Percentiles rank a stretch among this genome's conserved stretches.
phyloP scores from a whole-genome alignment of 2,888 invertebrate genomes.

The Oxytorus armatus region DNA sequence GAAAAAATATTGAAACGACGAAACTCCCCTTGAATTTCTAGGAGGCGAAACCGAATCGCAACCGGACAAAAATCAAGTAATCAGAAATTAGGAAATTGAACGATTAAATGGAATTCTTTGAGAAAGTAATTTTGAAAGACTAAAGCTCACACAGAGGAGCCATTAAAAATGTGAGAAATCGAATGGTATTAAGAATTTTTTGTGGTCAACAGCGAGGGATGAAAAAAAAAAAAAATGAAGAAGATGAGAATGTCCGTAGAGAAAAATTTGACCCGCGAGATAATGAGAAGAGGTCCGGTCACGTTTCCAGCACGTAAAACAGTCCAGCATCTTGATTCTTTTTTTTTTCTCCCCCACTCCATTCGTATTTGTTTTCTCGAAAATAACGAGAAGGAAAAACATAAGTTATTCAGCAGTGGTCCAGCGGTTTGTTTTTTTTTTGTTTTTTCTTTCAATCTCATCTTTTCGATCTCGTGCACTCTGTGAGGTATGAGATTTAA shows the following conservation, averaged over 20 bases:
- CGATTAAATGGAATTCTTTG: slow-evolving; percentile 23
- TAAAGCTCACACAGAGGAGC: neutral
- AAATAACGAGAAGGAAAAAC: neutral
- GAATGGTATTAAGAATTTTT: slow-evolving; percentile 11
- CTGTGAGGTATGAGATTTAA: slow-evolving; percentile 65
- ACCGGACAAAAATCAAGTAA: neutral
- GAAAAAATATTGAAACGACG: no score
- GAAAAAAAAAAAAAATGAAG: neutral
- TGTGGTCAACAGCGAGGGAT: neutral
- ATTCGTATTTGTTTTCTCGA: neutral
- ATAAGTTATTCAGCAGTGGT: slow-evolving; percentile 69
- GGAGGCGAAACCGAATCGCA: slow-evolving; percentile 1
- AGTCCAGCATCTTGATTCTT: neutral
- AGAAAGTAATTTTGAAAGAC: slow-evolving; percentile 18
- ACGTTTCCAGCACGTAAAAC: slow-evolving; percentile 43
- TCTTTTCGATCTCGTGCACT: slow-evolving; percentile 71
- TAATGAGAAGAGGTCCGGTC: slow-evolving; percentile 52
- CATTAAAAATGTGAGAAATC: slow-evolving; percentile 26
- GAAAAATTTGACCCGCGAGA: slow-evolving; percentile 50
- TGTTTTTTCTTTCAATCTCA: no score
- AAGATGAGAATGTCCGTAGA: neutral
- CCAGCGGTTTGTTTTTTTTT: slow-evolving; percentile 22
- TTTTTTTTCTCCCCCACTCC: neutral
- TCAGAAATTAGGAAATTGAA: slow-evolving; percentile 30
- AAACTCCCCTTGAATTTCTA: neutral